These are phyloP conservation scores for Pollenia griseotomentosa DNA, from an alignment of 2,888 invertebrate species.

Conservation along the genomic window DNA sequence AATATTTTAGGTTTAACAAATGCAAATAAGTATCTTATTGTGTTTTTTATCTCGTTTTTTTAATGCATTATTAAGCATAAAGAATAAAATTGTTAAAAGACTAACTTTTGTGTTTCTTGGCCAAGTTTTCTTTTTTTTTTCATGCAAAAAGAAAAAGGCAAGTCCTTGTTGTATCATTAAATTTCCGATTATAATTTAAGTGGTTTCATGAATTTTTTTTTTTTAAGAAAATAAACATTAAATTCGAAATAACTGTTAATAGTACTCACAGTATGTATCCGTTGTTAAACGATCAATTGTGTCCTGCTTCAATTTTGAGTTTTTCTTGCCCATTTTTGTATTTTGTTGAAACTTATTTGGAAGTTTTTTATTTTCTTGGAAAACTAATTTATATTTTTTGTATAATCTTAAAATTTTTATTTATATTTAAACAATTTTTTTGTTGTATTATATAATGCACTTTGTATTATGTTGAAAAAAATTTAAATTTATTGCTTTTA, in stretches of 20 bases:
- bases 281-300: conserved; percentile 96
- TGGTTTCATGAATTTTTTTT: conserved; percentile 3
- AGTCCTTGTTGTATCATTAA: not conserved
- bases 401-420: not conserved
- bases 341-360: conserved; percentile 4
- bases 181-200: conserved; percentile 15
- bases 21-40: conserved; percentile 33
- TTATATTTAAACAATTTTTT: not conserved
- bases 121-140: not conserved
- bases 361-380: not conserved
- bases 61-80: conserved; percentile 8
- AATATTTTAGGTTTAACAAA: conserved; percentile 34
- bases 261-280: conserved; percentile 96
- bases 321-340: conserved; percentile 96
- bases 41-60: not conserved
- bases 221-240: no score
- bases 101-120: not conserved
- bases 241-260: no score
- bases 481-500: conserved; percentile 58
- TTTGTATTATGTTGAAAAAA: conserved; percentile 25
- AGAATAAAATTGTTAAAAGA: not conserved
- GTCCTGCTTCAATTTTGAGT: conserved; percentile 97
- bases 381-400: not conserved
- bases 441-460: conserved; percentile 30
- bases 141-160: no score